Evolutionary conservation across 2,113 vertebrate species (phyloP), one percentile per base, ranked within the genome.

Genomic region (Mus spicilegus): DNA sequence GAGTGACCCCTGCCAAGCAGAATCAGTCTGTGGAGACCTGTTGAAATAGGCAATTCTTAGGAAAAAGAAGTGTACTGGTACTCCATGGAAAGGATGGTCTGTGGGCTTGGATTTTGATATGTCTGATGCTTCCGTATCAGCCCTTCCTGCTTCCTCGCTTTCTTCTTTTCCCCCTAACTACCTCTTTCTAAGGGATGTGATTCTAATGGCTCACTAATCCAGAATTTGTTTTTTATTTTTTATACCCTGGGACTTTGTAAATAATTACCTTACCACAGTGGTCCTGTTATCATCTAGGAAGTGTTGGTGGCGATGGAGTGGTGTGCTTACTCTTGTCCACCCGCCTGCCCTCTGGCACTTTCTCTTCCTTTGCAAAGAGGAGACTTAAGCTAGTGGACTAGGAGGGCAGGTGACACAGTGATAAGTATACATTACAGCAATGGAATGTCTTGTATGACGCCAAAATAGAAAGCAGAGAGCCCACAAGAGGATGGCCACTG

Each of bases 21-120:
- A 89, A 75, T 92, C 95, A 88, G 84, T 96, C n/a, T 42, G 42
- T 58, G 84, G 96, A 95, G 96, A 95, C 5, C 17, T 95, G 72
- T 96, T 87, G 58, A 96, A 97, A 89, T 22, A 97, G 51, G 26
- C 65, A 73, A 58, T 77, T 88, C 72, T 3, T 72, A 73, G 93
- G 19, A 69, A 94, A 54, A 93, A 97, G 77, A 19, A 51, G 90
- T 81, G 90, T 46, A 65, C 39, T 85, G 81, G 95, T 97, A 75
- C n/a, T 69, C 58, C 80, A 65, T 16, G 91, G 72, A 89, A 89
- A 94, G 80, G 42, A 91, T 80, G 30, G 22, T 87, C 87, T 77
- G 80, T 72, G 72, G 77, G 4, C 26, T 7, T 90, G 81, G 30
- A 73, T 93, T 77, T 92, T 81, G 26, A 80, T 84, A 91, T 36